Evolutionary conservation across 2,888 invertebrate species (phyloP), one percentile per base, ranked within the genome.

Genomic region (Drosophila mimetica): DNA sequence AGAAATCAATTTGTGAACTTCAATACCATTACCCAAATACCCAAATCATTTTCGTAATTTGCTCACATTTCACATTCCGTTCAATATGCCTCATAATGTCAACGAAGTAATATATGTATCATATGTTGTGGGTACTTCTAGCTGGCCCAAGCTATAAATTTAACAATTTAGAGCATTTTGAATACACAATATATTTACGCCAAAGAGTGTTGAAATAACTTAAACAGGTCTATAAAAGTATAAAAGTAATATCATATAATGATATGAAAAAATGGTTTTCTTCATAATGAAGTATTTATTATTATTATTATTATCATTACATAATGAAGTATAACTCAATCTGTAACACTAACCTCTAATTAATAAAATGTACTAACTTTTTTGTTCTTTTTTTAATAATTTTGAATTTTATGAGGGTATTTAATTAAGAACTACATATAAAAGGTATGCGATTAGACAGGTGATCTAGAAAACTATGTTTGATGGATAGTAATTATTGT

Each of bases 11-110:
- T n/a, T 34, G 14, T 22, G 22, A 34, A 44, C 53, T 61, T 54
- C 14, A 25, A 37, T 59, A 47, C 47, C 28, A 66, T 64, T 58
- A 39, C 42, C 42, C 50, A 18, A 14, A 51, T 30, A 52, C 37
- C 22, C 34, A 66, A 72, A 65, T 72, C 73, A 59, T 47, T 60
- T 65, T 59, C 6, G 22, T 14, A 65, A 36, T 16, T 34, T 44
- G 4, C 16, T 28, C 28, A 44, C 34, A 34, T 57, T 14, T 41
- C 20, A 34, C 41, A 46, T 18, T 7, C 18, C 37, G 30, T 47
- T 20, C 20, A 48, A 39, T 50, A 28, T 52, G 61, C 32, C 52
- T 52, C 52, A 41, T 61, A 52, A 70, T 53, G 52, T 41, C 44
- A 63, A 54, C 50, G 51, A 51, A 46, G 44, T 16, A 22, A 71